Base-by-base conservation (phyloP, 2,113 vertebrate species). In the Oncorhynchus gorbuscha region DNA sequence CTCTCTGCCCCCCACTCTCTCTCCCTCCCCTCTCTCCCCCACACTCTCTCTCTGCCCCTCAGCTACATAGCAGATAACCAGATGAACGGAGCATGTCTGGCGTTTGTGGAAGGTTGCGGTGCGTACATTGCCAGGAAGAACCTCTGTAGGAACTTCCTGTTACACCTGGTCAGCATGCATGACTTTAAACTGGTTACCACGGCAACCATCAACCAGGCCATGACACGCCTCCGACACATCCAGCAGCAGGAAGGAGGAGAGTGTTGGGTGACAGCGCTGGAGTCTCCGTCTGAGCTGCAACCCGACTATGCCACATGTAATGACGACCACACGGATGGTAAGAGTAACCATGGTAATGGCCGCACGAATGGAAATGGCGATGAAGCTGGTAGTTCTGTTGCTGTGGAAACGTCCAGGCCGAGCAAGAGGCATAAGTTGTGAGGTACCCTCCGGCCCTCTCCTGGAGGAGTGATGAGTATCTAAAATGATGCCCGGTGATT, bases 51-150 rank as follows among this genome's bases (percentile, higher is more conserved):
- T 30, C 30, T 30, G 2, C 28, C 28, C 28, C 28, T 76, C 92
- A 97, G 96, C 91, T 97, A 96, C 94, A 96, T 97, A 92, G 96
- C 96, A 87, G 95, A 97, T 95, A 97, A 96, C 95, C 96, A 96
- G 93, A 97, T 96, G 95, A 95, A 96, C 93, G 94, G 96, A 72
- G 95, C 95, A 83, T 95, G 95, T 90, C 94, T 96, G 95, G 91
- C 94, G 82, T 97, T 97, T 90, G 95, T 96, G 85, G 95, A 96
- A 86, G 94, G 94, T 79, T 95, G 93, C 66, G 95, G 95, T 90
- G 88, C 92, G 76, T 91, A 92, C 92, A 94, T 97, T 80, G 91
- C 94, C 76, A 92, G 94, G 93, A 96, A 94, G 91, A 95, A 93
- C 90, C 94, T 97, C 83, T 95, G 94, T 94, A 92, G 94, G 89